Conservation (phyloP, 2,113 vertebrate genomes). For the Protobothrops mucrosquamatus region DNA sequence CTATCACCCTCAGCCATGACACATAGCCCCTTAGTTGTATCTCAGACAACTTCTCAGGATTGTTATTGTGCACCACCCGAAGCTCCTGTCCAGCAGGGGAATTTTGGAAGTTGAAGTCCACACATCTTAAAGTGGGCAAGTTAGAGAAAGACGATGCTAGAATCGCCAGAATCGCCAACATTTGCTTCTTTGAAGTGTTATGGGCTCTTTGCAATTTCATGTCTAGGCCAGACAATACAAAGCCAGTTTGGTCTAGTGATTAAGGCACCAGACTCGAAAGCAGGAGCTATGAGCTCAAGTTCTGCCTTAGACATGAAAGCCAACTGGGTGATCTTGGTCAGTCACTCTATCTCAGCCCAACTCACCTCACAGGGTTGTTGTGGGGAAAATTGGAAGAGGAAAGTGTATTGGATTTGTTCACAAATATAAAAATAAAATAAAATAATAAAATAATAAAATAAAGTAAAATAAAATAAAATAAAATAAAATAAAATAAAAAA, state of each 20-base stretch:
- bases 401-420: neutral
- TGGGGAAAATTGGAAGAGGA: neutral
- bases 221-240: neutral
- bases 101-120: too few species aligned
- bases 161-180: neutral
- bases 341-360: neutral
- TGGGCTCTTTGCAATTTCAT: neutral
- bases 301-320: neutral
- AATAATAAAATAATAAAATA: too few species aligned
- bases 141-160: too few species aligned
- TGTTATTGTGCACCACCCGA: neutral
- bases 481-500: too few species aligned
- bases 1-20: neutral
- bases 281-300: neutral
- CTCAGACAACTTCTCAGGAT: neutral
- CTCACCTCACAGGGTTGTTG: neutral
- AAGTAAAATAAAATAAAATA: too few species aligned
- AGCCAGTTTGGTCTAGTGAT: neutral
- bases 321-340: neutral
- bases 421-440: too few species aligned
- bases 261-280: neutral
- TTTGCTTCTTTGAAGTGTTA: neutral
- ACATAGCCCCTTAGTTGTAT: neutral
- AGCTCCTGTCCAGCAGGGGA: neutral
- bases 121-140: too few species aligned